Percentiles rank a stretch among this genome's conserved stretches.
phyloP scores from a whole-genome alignment of 2,888 invertebrate species.

The Ceraclea dissimilis region DNA sequence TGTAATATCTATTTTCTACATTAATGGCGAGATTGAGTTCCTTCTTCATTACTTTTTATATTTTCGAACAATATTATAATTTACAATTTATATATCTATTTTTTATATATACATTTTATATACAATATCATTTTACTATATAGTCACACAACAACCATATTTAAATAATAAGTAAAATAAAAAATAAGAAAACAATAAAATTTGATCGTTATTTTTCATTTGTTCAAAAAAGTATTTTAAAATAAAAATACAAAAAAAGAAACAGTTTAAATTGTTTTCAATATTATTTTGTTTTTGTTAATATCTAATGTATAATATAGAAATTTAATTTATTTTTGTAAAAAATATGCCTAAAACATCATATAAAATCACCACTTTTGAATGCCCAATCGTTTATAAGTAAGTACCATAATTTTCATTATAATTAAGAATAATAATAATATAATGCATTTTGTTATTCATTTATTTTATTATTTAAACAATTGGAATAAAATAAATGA shows the following conservation, averaged over 20 bases:
- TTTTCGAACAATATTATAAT: neutral
- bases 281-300: neutral
- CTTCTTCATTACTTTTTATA: conserved; percentile 1
- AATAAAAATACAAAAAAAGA: neutral
- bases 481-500: neutral
- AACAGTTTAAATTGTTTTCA: neutral
- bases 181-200: neutral
- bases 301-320: neutral
- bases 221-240: neutral
- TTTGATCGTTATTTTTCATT: neutral
- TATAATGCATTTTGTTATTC: neutral
- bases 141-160: neutral
- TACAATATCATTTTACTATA: conserved; percentile 1
- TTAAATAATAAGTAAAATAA: neutral
- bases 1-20: neutral
- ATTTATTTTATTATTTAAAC: neutral
- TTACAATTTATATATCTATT: neutral
- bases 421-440: neutral
- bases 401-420: neutral
- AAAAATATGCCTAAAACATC: neutral
- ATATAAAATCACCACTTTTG: conserved; percentile 1
- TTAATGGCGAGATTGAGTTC: conserved; percentile 13
- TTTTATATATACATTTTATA: conserved; percentile 3
- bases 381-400: conserved; percentile 21
- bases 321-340: neutral